These are phyloP conservation scores for Sphaeramia orbicularis DNA, from an alignment of 2,797 vertebrate species.

Conservation along the genomic window DNA sequence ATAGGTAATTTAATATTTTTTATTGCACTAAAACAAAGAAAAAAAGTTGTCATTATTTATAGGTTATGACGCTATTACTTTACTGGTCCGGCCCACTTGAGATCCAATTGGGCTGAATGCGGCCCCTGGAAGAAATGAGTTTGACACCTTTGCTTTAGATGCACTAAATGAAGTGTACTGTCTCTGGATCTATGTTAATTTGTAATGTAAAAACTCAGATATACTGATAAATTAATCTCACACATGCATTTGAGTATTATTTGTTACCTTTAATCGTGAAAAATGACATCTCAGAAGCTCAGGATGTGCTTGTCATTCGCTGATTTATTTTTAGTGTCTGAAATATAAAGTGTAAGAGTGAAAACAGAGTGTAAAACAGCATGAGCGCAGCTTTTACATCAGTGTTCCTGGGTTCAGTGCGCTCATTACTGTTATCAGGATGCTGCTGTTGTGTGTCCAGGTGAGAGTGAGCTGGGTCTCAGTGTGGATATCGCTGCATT, in stretches of 20 bases:
- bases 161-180: background rate
- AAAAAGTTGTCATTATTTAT: too few species aligned
- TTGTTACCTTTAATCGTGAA: background rate
- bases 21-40: too few species aligned
- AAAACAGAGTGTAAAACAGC: slow-evolving; percentile 7
- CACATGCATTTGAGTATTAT: background rate
- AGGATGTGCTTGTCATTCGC: too few species aligned
- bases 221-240: background rate
- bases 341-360: background rate
- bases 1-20: too few species aligned
- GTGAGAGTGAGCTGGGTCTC: slow-evolving; percentile 46
- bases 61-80: too few species aligned
- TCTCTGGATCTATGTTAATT: background rate
- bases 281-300: too few species aligned
- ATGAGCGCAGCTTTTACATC: slow-evolving; percentile 17
- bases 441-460: slow-evolving; percentile 28
- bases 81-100: too few species aligned
- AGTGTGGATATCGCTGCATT: slow-evolving; percentile 53
- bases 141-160: too few species aligned
- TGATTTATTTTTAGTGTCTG: too few species aligned
- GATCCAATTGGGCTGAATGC: too few species aligned
- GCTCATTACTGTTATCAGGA: slow-evolving; percentile 47
- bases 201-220: background rate
- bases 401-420: slow-evolving; percentile 14
- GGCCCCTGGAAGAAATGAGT: too few species aligned